A percentile compares a stretch with the other conserved stretches of the same genome.
Evolutionary conservation across 2,888 invertebrate species (phyloP).

Genomic region (Psylliodes chrysocephalus): DNA sequence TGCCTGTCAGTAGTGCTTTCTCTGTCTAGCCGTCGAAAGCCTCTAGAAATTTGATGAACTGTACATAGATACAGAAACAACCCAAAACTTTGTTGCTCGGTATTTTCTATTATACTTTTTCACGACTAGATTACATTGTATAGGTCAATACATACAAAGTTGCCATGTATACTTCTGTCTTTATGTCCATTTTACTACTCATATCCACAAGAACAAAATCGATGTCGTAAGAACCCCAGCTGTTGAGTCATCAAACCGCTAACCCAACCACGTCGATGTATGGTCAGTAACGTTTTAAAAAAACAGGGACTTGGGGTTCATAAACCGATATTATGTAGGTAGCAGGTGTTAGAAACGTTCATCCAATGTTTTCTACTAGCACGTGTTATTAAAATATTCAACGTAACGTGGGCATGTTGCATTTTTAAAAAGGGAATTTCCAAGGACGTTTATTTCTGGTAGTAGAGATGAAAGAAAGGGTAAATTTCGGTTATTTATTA

Average conservation of each 20-base stretch:
- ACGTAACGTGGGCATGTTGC: not conserved
- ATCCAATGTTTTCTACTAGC: not conserved
- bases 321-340: not conserved
- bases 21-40: too few species aligned
- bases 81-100: too few species aligned
- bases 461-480: too few species aligned
- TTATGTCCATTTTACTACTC: too few species aligned
- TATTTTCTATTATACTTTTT: too few species aligned
- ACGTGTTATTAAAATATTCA: not conserved
- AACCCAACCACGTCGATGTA: not conserved
- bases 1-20: too few species aligned
- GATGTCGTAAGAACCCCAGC: not conserved
- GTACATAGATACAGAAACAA: too few species aligned
- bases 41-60: too few species aligned
- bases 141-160: too few species aligned
- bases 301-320: not conserved
- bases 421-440: not conserved
- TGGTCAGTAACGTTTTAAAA: not conserved
- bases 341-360: not conserved
- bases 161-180: too few species aligned
- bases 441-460: not conserved
- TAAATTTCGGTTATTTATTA: too few species aligned
- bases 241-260: slow-evolving; percentile 1
- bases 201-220: not conserved
- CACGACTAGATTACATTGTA: too few species aligned